phyloP scores from a whole-genome alignment of 2,888 invertebrate genomes.

The Eupithecia inturbata region DNA sequence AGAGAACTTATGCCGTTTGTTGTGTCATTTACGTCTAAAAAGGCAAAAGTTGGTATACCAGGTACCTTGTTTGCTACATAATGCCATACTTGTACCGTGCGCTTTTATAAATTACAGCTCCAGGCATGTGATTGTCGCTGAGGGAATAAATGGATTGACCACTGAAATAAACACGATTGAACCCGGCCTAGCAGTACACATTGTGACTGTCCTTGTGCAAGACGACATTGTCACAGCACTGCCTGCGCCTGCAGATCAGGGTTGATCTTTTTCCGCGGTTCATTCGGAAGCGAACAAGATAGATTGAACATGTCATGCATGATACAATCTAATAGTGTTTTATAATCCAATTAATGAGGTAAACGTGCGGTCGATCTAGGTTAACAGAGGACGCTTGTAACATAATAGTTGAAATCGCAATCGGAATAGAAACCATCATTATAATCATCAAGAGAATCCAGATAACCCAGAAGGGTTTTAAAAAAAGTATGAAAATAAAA shows the following conservation, averaged over 20 bases:
- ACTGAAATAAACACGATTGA: conserved; percentile 37
- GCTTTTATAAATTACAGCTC: conserved; percentile 35
- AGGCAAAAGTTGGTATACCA: conserved; percentile 37
- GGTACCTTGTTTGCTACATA: conserved; percentile 33
- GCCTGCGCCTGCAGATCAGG: conserved; percentile 58
- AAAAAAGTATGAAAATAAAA: too few species aligned
- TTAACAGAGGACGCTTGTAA: conserved; percentile 37
- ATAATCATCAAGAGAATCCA: background rate
- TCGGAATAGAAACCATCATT: background rate
- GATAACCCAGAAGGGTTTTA: background rate
- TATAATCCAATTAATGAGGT: conserved; percentile 44
- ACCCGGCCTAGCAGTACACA: conserved; percentile 47
- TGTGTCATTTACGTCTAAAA: conserved; percentile 37
- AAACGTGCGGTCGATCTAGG: conserved; percentile 43
- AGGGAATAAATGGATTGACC: conserved; percentile 19
- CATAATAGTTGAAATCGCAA: background rate
- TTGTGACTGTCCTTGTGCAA: conserved; percentile 74
- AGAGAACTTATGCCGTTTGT: conserved; percentile 28
- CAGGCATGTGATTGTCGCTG: conserved; percentile 35
- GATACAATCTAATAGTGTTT: conserved; percentile 45
- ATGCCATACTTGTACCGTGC: conserved; percentile 27
- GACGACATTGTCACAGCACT: conserved; percentile 58
- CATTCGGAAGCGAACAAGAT: conserved; percentile 57
- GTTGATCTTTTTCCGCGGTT: conserved; percentile 60
- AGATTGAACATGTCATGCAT: conserved; percentile 51